A percentile compares a stretch with the other conserved stretches of the same genome.
Conservation (phyloP, 2,113 vertebrate genomes). For the Mionectes macconnelli region DNA sequence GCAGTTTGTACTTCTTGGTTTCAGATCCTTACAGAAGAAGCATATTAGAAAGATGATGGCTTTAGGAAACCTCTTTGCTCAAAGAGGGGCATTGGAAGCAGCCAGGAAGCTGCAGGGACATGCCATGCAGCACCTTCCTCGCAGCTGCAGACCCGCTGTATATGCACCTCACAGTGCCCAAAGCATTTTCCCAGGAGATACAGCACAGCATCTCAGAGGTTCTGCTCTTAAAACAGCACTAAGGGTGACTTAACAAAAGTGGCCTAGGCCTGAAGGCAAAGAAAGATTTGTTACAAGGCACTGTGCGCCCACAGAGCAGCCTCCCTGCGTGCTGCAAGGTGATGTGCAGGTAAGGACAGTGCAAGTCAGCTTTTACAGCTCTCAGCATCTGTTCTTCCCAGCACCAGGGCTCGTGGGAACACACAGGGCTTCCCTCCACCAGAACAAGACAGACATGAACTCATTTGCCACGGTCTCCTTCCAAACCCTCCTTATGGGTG, state of each 20-base stretch:
- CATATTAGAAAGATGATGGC: background rate
- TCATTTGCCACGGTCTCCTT: fast-evolving
- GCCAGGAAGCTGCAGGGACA: background rate
- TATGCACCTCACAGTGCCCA: background rate
- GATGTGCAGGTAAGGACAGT: background rate
- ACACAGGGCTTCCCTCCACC: background rate
- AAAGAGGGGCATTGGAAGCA: background rate
- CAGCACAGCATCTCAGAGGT: background rate
- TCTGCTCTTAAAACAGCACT: background rate
- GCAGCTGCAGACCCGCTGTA: background rate
- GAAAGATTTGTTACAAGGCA: background rate
- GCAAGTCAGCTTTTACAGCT: background rate
- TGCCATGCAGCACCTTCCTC: fast-evolving
- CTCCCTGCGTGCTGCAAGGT: background rate
- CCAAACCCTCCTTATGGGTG: background rate
- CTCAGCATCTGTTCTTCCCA: background rate
- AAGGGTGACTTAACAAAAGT: background rate
- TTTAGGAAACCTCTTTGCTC: background rate
- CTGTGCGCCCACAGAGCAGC: fast-evolving
- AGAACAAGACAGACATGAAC: background rate
- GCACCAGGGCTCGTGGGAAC: background rate
- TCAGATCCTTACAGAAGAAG: background rate
- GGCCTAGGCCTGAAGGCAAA: background rate
- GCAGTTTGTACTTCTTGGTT: background rate
- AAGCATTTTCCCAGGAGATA: background rate